phyloP scores from a whole-genome alignment of 2,888 invertebrate genomes.

The Caenorhabditis sp. region DNA sequence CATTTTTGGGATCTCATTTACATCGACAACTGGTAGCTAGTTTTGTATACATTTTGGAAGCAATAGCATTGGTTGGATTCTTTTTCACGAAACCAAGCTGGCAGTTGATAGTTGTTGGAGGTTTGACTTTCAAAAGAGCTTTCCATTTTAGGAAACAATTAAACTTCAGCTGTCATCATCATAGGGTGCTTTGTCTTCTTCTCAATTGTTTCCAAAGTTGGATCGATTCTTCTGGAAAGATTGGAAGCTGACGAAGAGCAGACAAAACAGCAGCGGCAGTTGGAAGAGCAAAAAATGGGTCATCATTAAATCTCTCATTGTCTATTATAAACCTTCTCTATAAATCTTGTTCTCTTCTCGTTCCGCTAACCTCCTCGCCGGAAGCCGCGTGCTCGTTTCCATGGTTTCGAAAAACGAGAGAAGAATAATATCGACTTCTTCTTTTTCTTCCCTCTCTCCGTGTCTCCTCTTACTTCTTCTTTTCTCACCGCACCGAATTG shows the following conservation, averaged over 20 bases:
- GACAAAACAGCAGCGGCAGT: background rate
- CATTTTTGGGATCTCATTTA: conserved; percentile 80
- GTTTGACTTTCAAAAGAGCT: background rate
- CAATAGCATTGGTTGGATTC: conserved; percentile 75
- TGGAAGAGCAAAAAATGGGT: conserved; percentile 17
- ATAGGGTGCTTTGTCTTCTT: conserved; percentile 64
- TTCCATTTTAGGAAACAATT: background rate
- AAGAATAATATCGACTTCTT: conserved; percentile 21
- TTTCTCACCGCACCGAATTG: background rate
- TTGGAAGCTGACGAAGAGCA: background rate
- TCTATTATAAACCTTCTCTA: background rate
- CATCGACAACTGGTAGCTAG: conserved; percentile 77
- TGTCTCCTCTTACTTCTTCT: background rate
- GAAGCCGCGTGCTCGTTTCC: conserved; percentile 4
- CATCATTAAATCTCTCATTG: conserved; percentile 4
- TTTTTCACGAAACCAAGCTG: conserved; percentile 72
- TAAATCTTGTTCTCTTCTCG: background rate
- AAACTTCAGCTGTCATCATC: conserved; percentile 58
- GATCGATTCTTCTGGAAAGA: conserved; percentile 35
- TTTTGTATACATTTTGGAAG: conserved; percentile 76
- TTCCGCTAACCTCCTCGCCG: background rate
- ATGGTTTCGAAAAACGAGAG: conserved; percentile 5
- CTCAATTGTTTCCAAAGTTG: conserved; percentile 55
- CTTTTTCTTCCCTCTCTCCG: background rate
- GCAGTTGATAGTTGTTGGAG: conserved; percentile 68